Conservation (phyloP, 2,888 invertebrate genomes). For the Orchesella flavescens region DNA sequence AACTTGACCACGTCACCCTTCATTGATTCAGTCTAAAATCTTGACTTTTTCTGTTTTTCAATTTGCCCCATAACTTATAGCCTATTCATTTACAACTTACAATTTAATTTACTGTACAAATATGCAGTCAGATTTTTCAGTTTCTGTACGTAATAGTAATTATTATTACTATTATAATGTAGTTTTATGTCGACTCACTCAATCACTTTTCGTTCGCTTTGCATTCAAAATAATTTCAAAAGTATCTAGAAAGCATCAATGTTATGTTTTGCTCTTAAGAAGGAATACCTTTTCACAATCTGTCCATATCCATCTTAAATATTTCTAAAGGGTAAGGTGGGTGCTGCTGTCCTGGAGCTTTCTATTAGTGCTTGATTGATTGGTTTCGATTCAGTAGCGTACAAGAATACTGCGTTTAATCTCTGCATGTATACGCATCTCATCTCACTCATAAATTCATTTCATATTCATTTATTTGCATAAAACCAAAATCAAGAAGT, state of each 20-base stretch:
- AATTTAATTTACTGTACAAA: not conserved
- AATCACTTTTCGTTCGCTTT: not conserved
- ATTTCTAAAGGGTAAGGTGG: no score
- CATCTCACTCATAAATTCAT: not conserved
- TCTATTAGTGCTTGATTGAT: no score
- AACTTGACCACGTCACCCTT: no score
- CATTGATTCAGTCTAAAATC: slow-evolving; percentile 33
- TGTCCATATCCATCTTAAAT: not conserved
- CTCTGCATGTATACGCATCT: not conserved
- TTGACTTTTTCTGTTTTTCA: slow-evolving; percentile 30
- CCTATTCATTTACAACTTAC: not conserved
- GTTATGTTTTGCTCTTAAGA: not conserved
- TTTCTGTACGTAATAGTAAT: slow-evolving; percentile 9
- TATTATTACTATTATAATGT: not conserved
- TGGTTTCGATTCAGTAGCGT: no score
- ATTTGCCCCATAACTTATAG: not conserved
- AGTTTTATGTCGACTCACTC: not conserved
- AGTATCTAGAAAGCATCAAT: no score
- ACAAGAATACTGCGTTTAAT: no score
- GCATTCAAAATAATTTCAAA: no score
- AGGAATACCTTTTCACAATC: not conserved
- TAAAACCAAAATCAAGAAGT: no score
- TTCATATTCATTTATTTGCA: no score
- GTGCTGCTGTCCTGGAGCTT: no score
- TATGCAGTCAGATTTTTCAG: slow-evolving; percentile 48